Evolutionary conservation across 2,113 vertebrate species (phyloP).

Genomic region (Promerops cafer): DNA sequence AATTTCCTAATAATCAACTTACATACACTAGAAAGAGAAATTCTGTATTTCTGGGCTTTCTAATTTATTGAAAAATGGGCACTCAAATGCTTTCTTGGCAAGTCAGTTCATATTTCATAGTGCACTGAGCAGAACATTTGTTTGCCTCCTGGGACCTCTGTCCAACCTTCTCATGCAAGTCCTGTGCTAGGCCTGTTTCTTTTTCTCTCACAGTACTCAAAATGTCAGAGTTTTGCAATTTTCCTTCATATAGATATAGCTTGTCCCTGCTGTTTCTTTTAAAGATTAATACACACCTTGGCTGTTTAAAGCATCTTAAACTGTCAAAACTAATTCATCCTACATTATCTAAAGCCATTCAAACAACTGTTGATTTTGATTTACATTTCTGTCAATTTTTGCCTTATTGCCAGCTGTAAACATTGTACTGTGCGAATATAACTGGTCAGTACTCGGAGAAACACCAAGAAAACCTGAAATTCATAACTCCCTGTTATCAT

Average conservation of each 20-base stretch:
- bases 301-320: not conserved
- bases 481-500: not conserved
- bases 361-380: not conserved
- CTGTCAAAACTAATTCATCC: not conserved
- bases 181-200: not conserved
- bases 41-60: not conserved
- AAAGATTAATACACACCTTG: not conserved
- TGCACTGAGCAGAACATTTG: not conserved
- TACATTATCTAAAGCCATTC: not conserved
- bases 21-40: not conserved
- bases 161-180: not conserved
- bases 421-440: not conserved
- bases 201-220: not conserved
- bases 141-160: not conserved
- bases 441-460: not conserved
- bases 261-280: not conserved
- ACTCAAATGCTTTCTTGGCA: not conserved
- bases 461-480: not conserved
- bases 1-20: not conserved
- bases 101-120: not conserved
- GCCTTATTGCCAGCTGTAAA: not conserved
- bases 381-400: not conserved
- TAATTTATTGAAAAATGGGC: not conserved
- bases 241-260: not conserved
- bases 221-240: not conserved